Base-by-base conservation (phyloP, 2,797 vertebrate species). In the Adrianichthys oophorus region DNA sequence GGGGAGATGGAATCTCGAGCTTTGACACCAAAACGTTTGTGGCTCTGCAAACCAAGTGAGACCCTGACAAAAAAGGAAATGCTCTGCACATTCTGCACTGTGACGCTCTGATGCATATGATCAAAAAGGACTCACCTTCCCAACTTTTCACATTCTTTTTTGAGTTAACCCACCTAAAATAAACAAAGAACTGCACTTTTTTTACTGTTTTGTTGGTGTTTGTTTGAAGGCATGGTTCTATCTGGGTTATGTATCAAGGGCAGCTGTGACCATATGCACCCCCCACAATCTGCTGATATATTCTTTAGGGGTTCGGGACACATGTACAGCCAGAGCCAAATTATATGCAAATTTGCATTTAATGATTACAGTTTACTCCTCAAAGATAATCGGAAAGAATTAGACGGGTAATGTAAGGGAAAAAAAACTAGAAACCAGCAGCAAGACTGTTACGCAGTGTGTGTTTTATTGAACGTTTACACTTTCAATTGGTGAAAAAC, bases 221-320 rank as follows among this genome's bases (percentile, higher is more conserved):
- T 53, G 26, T 40, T 23, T 56, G 67, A 61, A 49, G 68, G 57
- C 62, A 40, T 66, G 65, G 73, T 73, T 83, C 79, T 67, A 81
- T 80, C 72, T 79, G 68, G 78, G 76, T 81, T 80, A 74, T 78
- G 72, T 80, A 81, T 86, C 78, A 76, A 80, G 78, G 80, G 79
- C 76, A 85, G 67, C 59, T 66, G 57, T 80, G 86, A 85, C 32
- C 72, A 69, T 62, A 87, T 84, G 78, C 73, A 77, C 74, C 68
- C 63, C 65, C 73, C 68, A 79, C 76, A 82, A 78, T 62, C 62
- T 59, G 53, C 60, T 48, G 53, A 59, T 76, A 69, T 65, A 51
- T 45, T 32, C 13, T 4, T 42, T 65, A 13, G 0, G 64, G 47
- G 62, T 65, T 72, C 54, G 65, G 76, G 57, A 73, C 68, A 52